Percentiles rank a stretch among this genome's conserved stretches.
Evolutionary conservation across 2,888 invertebrate species (phyloP).

Genomic region (Callimorpha dominula): DNA sequence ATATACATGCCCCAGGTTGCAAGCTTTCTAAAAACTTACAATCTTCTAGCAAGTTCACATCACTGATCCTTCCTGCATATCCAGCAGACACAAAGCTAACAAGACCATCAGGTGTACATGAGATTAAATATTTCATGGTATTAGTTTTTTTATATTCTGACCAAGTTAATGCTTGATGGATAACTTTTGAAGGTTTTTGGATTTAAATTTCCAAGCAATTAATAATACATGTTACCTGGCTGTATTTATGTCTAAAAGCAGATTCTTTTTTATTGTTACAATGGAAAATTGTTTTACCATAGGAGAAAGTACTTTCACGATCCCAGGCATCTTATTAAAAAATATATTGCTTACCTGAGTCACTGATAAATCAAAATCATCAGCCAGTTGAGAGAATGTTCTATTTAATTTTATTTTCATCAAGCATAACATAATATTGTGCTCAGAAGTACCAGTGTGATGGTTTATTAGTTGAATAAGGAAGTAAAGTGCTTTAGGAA

Average conservation of each 20-base stretch:
- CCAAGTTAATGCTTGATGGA: slow-evolving; percentile 59
- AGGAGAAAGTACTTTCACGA: slow-evolving; percentile 40
- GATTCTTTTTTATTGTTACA: too few relatives aligned
- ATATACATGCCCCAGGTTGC: too few relatives aligned
- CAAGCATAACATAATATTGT: slow-evolving; percentile 30
- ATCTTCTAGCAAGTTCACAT: too few relatives aligned
- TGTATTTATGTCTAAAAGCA: too few relatives aligned
- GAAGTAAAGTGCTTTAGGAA: slow-evolving; percentile 1
- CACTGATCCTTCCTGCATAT: slow-evolving; percentile 35
- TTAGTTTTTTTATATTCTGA: slow-evolving; percentile 58
- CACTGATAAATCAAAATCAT: slow-evolving; percentile 38
- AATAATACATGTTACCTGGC: too few relatives aligned
- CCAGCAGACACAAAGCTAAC: slow-evolving; percentile 48
- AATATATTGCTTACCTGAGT: slow-evolving; percentile 28
- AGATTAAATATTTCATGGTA: slow-evolving; percentile 50
- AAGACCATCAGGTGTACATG: slow-evolving; percentile 48
- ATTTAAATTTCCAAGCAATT: slow-evolving; percentile 65
- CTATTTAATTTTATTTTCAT: slow-evolving; percentile 42
- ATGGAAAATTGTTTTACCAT: slow-evolving; percentile 44
- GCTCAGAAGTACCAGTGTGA: slow-evolving; percentile 1
- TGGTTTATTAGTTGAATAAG: too few relatives aligned
- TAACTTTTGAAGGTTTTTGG: slow-evolving; percentile 58
- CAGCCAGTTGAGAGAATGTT: slow-evolving; percentile 40
- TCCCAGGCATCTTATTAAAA: slow-evolving; percentile 34
- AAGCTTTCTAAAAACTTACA: slow-evolving; percentile 1